phyloP scores from a whole-genome alignment of 1,140 invertebrate species.

The Pachypeltis micranthus region DNA sequence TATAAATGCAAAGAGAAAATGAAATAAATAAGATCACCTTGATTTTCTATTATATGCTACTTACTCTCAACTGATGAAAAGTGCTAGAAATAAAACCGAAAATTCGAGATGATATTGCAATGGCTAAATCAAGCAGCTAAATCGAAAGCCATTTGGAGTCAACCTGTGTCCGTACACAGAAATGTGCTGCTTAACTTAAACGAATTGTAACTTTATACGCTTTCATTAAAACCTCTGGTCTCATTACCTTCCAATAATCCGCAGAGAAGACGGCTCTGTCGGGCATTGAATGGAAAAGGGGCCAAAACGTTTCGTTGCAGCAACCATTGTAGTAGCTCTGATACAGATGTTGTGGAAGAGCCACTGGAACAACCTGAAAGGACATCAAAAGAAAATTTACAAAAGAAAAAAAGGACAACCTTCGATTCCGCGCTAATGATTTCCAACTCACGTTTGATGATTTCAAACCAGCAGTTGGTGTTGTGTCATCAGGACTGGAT shows the following conservation, averaged over 20 bases:
- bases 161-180: not conserved
- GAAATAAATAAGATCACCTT: too few relatives aligned
- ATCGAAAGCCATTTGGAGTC: not conserved
- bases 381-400: constrained; percentile 19
- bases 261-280: constrained; percentile 61
- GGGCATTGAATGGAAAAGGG: constrained; percentile 82
- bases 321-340: constrained; percentile 84
- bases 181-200: not conserved
- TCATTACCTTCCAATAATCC: constrained; percentile 62
- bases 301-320: constrained; percentile 86
- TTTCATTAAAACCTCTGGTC: too few relatives aligned
- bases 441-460: constrained; percentile 46
- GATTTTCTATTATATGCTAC: too few relatives aligned
- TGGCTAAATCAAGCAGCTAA: not conserved
- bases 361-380: constrained; percentile 64
- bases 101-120: not conserved
- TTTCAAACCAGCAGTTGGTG: constrained; percentile 68
- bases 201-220: not conserved
- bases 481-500: constrained; percentile 68
- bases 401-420: not conserved
- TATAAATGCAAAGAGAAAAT: too few relatives aligned
- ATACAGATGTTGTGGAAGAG: constrained; percentile 58
- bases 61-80: too few relatives aligned
- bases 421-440: not conserved
- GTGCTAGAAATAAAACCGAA: too few relatives aligned